These are phyloP conservation scores for Pseudomyrmex dendroicus DNA, from an alignment of 1,140 invertebrate genomes.

Conservation along the genomic window DNA sequence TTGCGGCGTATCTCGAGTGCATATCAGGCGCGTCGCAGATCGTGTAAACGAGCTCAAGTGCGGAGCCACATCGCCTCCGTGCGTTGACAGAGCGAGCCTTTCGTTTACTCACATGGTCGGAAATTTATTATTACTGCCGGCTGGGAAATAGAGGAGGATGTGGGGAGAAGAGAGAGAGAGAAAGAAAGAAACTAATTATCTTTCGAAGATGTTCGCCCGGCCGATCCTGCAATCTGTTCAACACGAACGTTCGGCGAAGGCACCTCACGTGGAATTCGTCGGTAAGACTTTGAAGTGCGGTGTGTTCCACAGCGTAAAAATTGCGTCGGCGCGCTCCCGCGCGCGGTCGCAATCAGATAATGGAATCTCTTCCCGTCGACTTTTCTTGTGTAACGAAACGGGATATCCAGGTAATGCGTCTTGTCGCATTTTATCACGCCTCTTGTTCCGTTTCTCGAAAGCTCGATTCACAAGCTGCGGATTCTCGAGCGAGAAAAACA, in stretches of 20 bases:
- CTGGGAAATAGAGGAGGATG: neutral
- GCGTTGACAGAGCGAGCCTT: conserved; percentile 65
- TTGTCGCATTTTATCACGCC: conserved; percentile 29
- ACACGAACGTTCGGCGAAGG: neutral
- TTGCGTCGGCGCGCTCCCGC: conserved; percentile 12
- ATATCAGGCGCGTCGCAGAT: conserved; percentile 22
- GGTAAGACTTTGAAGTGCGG: conserved; percentile 53
- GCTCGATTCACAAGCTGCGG: neutral
- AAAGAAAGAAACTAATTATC: conserved; percentile 62
- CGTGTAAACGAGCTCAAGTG: conserved; percentile 63
- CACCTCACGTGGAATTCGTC: conserved; percentile 55
- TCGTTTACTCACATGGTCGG: conserved; percentile 70
- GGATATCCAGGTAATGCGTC: conserved; percentile 43
- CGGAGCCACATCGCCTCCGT: conserved; percentile 43
- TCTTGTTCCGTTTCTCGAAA: neutral
- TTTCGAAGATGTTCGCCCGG: conserved; percentile 51
- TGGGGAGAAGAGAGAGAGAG: neutral
- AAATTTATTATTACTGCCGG: conserved; percentile 68
- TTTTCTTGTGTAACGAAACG: conserved; percentile 33
- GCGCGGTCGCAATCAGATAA: conserved; percentile 51
- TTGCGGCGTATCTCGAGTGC: conserved; percentile 4
- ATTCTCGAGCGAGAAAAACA: neutral
- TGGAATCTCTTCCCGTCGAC: conserved; percentile 43
- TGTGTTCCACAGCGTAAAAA: neutral
- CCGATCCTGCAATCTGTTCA: conserved; percentile 41